Base-by-base conservation (phyloP, 1,140 invertebrate genomes). In the Euura lappo region DNA sequence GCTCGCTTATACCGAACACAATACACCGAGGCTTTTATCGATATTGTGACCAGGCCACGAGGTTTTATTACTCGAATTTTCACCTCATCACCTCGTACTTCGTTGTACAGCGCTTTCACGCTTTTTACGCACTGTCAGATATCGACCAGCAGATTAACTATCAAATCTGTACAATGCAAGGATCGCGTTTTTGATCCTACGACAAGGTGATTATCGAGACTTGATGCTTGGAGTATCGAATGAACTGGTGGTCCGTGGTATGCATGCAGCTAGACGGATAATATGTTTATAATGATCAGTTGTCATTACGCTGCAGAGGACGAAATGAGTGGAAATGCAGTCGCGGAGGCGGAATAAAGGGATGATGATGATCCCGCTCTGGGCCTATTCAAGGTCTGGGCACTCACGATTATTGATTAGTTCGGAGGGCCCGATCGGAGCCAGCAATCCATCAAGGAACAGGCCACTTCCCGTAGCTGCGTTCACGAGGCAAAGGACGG, bases 31-130 rank as follows among this genome's bases (percentile, higher is more conserved):
- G 85, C 85, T 87, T 87, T 87, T 87, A 87, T 87, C 85, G 86
- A 87, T 88, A 88, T 83, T 81, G 81, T 80, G 77, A 73, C 77
- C 78, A 79, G 72, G 72, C 71, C 43, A 65, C 67, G 67, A 72
- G 60, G 64, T 86, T 88, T 86, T 86, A 88, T 86, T 86, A 87
- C 85, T 85, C 51, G 84, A 81, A 85, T 87, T 88, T 88, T 88
- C 86, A 88, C 85, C 83, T 87, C 84, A 84, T 87, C 85, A 83
- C 78, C 79, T 83, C 82, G 83, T 81, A 81, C 83, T 79, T 84
- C 83, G 81, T 77, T 65, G 71, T 65, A 68, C 70, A 69, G 68
- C 71, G 47, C 70, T 68, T 72, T 72, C 68, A 74, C 73, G 69
- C 78, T 84, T 78, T 84, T 85, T 83, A 84, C 81, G 80, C 80